Conservation (phyloP, 2,888 invertebrate species). For the Perithous albicinctus region DNA sequence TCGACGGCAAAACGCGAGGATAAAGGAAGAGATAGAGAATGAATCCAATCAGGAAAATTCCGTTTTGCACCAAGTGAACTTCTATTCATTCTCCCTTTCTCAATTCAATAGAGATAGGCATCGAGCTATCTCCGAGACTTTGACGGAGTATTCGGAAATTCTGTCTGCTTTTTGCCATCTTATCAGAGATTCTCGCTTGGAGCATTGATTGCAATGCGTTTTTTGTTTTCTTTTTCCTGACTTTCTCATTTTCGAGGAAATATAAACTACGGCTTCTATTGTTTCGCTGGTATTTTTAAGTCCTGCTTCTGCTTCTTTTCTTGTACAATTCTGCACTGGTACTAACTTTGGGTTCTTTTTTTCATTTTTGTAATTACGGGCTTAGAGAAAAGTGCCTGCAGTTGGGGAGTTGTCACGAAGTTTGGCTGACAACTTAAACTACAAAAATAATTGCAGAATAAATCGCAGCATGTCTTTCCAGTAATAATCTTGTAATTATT, state of each 20-base stretch:
- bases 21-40: constrained; percentile 23
- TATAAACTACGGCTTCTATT: background rate
- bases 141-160: constrained; percentile 19
- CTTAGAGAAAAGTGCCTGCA: no score
- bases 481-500: no score
- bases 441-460: no score
- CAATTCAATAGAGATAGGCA: constrained; percentile 21
- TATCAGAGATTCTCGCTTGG: background rate
- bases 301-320: background rate
- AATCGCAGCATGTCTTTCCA: no score
- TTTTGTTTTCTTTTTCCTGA: constrained; percentile 7
- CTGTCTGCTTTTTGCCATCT: background rate
- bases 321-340: no score
- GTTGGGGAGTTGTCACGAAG: no score
- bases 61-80: constrained; percentile 16
- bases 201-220: background rate
- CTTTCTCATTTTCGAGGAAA: constrained; percentile 11
- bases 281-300: constrained; percentile 15
- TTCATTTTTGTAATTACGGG: no score
- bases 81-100: background rate
- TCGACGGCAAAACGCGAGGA: constrained; percentile 18
- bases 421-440: no score
- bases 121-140: constrained; percentile 7
- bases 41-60: constrained; percentile 57
- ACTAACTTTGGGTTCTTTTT: no score